Conservation (phyloP, 2,888 invertebrate species). For the Euplagia quadripunctaria region DNA sequence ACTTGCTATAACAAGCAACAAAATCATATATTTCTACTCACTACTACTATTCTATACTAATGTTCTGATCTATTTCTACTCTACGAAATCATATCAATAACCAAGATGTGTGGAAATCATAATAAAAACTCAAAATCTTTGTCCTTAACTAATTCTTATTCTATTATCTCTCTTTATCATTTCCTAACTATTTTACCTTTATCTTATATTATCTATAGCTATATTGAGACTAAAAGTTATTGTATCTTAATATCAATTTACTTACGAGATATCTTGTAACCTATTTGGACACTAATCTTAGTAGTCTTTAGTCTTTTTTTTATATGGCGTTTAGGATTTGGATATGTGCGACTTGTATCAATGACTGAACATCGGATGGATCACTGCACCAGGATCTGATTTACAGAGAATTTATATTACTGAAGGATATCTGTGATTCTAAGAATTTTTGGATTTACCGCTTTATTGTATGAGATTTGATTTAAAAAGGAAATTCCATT, state of each 20-base stretch:
- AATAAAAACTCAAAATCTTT: conserved; percentile 37
- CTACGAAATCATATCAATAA: conserved; percentile 36
- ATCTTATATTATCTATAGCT: neutral
- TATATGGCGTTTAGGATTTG: neutral
- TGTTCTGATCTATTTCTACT: conserved; percentile 17
- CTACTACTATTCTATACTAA: conserved; percentile 13
- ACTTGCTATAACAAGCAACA: conserved; percentile 19
- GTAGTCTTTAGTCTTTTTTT: neutral
- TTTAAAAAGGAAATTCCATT: neutral
- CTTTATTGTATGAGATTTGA: neutral
- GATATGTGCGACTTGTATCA: neutral
- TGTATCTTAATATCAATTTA: neutral
- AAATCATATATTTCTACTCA: conserved; percentile 24
- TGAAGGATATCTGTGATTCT: no score
- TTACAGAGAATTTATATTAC: neutral
- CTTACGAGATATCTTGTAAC: neutral
- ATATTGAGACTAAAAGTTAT: neutral
- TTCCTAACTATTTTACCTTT: neutral
- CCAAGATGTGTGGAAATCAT: conserved; percentile 34
- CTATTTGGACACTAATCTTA: conserved; percentile 28
- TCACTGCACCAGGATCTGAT: neutral
- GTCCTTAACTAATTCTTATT: neutral
- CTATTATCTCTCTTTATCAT: neutral
- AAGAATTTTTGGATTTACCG: no score
- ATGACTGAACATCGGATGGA: neutral